Evolutionary conservation across 1,140 invertebrate species (phyloP).

Genomic region (Caenorhabditis brenneri): DNA sequence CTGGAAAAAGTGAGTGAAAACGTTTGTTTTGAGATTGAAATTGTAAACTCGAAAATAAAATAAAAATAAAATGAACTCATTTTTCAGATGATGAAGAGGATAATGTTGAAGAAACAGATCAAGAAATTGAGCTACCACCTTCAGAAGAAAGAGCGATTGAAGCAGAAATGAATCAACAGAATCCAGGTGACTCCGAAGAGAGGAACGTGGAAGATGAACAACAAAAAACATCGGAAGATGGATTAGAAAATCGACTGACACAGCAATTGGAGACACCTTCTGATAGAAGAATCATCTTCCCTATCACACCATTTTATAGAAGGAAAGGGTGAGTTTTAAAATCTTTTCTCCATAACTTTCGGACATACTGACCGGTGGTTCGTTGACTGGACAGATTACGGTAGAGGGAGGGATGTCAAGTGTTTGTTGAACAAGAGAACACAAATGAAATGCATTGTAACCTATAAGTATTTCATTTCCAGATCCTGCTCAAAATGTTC

Average conservation of each 20-base stretch:
- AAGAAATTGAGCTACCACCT: background rate
- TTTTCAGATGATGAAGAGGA: slow-evolving; percentile 19
- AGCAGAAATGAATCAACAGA: background rate
- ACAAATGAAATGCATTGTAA: background rate
- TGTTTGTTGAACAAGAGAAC: background rate
- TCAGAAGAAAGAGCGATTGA: background rate
- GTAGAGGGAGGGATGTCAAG: slow-evolving; percentile 13
- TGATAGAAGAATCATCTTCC: background rate
- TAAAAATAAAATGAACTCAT: too few relatives aligned
- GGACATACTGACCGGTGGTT: background rate
- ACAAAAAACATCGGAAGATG: background rate
- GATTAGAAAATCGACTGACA: background rate
- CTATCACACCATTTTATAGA: slow-evolving; percentile 3
- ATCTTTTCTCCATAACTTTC: too few relatives aligned
- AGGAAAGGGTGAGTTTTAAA: background rate
- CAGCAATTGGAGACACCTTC: background rate
- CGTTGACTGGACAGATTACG: slow-evolving; percentile 7
- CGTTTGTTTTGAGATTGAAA: too few relatives aligned
- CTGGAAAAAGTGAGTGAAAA: background rate
- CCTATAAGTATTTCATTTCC: background rate
- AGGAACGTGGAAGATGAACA: background rate
- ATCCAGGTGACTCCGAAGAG: background rate
- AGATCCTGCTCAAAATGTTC: slow-evolving; percentile 45
- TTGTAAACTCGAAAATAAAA: too few relatives aligned
- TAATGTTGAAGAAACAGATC: slow-evolving; percentile 6